These are phyloP conservation scores for Seira ritae DNA, from an alignment of 2,888 invertebrate species.

Conservation along the genomic window DNA sequence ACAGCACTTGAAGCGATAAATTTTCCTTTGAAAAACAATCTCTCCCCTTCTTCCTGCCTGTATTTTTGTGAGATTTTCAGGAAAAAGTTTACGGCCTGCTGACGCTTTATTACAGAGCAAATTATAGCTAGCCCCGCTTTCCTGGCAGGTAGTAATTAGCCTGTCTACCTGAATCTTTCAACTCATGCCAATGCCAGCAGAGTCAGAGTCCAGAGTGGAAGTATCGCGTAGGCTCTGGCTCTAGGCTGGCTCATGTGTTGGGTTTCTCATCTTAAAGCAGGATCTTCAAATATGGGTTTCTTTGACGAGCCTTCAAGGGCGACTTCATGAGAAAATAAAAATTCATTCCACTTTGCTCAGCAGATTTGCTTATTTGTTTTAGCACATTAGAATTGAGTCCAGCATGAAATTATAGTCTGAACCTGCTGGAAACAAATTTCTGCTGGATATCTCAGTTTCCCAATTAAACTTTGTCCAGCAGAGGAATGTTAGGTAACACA, in stretches of 20 bases:
- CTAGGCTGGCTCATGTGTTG: background rate
- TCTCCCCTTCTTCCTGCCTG: background rate
- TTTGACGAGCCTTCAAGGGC: background rate
- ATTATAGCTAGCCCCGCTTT: conserved; percentile 42
- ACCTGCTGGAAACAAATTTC: background rate
- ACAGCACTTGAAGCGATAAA: conserved; percentile 37
- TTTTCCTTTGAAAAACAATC: conserved; percentile 37
- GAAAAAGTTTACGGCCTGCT: conserved; percentile 44
- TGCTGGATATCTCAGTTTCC: too few species aligned
- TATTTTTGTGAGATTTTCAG: conserved; percentile 29
- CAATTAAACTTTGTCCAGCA: too few species aligned
- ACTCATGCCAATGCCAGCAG: conserved; percentile 51
- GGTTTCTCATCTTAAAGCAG: background rate
- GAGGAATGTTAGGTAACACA: too few species aligned
- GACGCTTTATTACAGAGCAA: conserved; percentile 51
- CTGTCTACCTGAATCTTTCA: conserved; percentile 49
- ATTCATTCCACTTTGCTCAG: background rate
- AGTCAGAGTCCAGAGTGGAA: too few species aligned
- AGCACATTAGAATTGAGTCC: too few species aligned
- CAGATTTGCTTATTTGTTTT: background rate
- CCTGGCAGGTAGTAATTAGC: conserved; percentile 56
- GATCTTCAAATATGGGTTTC: too few species aligned
- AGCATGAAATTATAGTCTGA: background rate
- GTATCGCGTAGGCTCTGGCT: conserved; percentile 28
- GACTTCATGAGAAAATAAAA: background rate